phyloP scores from a whole-genome alignment of 1,140 invertebrate species.

The Sinonovacula constricta region DNA sequence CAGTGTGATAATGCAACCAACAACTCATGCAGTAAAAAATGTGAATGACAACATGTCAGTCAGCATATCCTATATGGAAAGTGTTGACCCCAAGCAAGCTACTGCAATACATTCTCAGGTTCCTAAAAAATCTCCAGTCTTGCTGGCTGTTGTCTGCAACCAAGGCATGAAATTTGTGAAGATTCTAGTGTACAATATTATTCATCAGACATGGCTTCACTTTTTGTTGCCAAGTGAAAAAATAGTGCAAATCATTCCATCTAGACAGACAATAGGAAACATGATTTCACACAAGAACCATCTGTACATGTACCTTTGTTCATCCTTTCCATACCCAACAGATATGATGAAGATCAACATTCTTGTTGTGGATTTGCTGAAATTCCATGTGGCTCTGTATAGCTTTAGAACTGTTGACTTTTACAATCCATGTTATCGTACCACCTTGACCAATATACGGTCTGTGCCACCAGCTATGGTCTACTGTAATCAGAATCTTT shows the following conservation, averaged over 20 bases:
- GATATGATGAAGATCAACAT: constrained; percentile 76
- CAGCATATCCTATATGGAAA: constrained; percentile 29
- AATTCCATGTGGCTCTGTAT: constrained; percentile 67
- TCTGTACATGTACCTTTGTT: constrained; percentile 74
- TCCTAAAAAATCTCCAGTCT: constrained; percentile 51
- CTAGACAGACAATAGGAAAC: constrained; percentile 72
- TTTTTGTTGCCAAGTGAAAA: constrained; percentile 70
- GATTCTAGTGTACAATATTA: constrained; percentile 71
- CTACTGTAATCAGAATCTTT: constrained; percentile 70
- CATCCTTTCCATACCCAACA: constrained; percentile 75
- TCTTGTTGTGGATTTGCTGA: constrained; percentile 70
- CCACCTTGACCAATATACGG: constrained; percentile 72
- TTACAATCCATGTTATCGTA: constrained; percentile 74
- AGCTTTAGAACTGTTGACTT: constrained; percentile 73
- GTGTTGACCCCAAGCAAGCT: not conserved
- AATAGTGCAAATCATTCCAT: constrained; percentile 69
- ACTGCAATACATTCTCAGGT: constrained; percentile 20
- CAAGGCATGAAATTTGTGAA: constrained; percentile 75
- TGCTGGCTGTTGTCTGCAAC: constrained; percentile 72
- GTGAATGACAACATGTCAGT: constrained; percentile 33
- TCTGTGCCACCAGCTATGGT: constrained; percentile 74
- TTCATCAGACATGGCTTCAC: constrained; percentile 71
- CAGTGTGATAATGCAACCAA: constrained; percentile 44
- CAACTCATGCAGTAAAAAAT: not conserved
- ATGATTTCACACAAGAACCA: constrained; percentile 68